Percentiles rank a stretch among this genome's conserved stretches.
phyloP scores from a whole-genome alignment of 2,797 vertebrate genomes.

The Urophycis tenuis region DNA sequence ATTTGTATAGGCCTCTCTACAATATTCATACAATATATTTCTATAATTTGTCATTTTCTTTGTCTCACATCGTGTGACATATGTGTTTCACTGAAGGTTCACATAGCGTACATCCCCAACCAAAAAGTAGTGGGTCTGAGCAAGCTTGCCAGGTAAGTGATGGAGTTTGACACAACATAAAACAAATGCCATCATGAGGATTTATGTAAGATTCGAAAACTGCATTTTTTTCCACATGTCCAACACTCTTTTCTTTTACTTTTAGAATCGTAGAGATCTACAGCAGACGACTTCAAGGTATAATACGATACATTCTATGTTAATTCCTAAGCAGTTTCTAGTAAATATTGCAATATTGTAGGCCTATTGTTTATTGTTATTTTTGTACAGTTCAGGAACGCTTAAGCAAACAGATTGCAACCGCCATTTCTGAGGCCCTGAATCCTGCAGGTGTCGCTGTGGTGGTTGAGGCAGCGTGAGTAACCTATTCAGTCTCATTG shows the following conservation, averaged over 20 bases:
- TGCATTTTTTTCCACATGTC: too few relatives aligned
- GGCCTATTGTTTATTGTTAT: too few relatives aligned
- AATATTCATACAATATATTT: neutral
- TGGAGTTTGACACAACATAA: neutral
- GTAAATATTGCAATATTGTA: neutral
- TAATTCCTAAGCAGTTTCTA: neutral
- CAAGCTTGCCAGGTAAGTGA: conserved; percentile 66
- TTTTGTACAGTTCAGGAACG: conserved; percentile 68
- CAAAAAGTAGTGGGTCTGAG: conserved; percentile 68
- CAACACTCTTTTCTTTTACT: neutral
- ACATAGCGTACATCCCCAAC: conserved; percentile 68
- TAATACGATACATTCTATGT: neutral
- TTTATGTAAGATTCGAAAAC: too few relatives aligned
- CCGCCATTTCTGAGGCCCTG: conserved; percentile 66
- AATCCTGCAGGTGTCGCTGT: conserved; percentile 68
- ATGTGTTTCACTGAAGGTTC: conserved; percentile 50
- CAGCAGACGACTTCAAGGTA: conserved; percentile 77
- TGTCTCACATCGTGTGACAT: too few relatives aligned
- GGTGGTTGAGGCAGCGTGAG: conserved; percentile 69
- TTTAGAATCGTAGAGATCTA: conserved; percentile 75
- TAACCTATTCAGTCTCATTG: conserved; percentile 16
- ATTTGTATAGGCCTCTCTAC: neutral
- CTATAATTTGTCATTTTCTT: neutral
- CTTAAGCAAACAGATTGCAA: conserved; percentile 71
- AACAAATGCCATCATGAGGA: too few relatives aligned